Percentiles rank a stretch among this genome's conserved stretches.
Evolutionary conservation across 2,113 vertebrate genomes (phyloP).

Genomic region (Colinus virginianus): DNA sequence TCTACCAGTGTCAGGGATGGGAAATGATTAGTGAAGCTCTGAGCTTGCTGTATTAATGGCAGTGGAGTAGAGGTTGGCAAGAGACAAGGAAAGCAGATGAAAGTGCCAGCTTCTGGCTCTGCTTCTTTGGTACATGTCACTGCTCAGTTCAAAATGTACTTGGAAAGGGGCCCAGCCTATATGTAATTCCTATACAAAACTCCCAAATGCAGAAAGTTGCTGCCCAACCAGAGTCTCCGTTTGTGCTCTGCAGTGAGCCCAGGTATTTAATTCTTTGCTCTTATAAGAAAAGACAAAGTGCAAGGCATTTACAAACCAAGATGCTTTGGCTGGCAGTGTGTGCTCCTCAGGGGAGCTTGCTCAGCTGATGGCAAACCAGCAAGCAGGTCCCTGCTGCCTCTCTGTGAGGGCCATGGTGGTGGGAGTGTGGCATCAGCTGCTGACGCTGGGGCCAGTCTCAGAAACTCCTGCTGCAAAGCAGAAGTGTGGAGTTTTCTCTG

Average conservation of each 20-base stretch:
- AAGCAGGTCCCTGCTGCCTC: background rate
- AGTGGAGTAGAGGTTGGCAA: slow-evolving; percentile 37
- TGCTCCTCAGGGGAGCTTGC: background rate
- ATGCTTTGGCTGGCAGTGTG: background rate
- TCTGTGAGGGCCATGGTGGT: background rate
- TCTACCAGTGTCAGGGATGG: slow-evolving; percentile 4
- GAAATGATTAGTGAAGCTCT: slow-evolving; percentile 44
- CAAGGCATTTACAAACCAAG: background rate
- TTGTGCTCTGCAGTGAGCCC: background rate
- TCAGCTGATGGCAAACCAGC: background rate
- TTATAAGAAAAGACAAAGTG: background rate
- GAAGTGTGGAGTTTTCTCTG: background rate
- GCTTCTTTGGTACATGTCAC: slow-evolving; percentile 36
- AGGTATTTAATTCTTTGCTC: background rate
- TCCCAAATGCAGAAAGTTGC: background rate
- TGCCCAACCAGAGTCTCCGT: background rate
- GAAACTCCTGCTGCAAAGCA: background rate
- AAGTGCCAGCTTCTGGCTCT: slow-evolving; percentile 35
- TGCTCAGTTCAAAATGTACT: slow-evolving; percentile 62
- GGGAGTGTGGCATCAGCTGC: background rate
- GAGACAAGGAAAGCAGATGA: slow-evolving; percentile 44
- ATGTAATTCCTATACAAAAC: slow-evolving; percentile 29
- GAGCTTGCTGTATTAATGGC: background rate
- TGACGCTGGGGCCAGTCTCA: background rate
- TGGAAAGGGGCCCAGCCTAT: slow-evolving; percentile 41